Percentiles rank a stretch among this genome's conserved stretches.
phyloP scores from a whole-genome alignment of 2,113 vertebrate species.

The Sinosuthora webbiana region DNA sequence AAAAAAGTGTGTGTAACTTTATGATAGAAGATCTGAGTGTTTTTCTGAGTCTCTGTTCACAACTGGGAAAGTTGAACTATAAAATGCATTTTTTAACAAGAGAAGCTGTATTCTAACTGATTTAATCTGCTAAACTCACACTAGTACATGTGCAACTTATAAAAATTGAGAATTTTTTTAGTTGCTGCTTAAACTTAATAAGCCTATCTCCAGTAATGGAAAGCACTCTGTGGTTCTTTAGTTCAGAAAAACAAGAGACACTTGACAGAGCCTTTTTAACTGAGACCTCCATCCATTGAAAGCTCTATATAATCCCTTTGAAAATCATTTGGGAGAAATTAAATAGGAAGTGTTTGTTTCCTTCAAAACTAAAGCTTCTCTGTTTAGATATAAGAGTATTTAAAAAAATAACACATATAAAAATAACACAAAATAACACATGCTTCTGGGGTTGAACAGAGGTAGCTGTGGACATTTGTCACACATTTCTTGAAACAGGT shows the following conservation, averaged over 20 bases:
- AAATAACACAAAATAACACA: neutral
- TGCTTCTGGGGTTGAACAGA: neutral
- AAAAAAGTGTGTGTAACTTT: neutral
- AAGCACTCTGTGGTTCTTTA: neutral
- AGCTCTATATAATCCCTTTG: neutral
- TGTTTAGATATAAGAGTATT: neutral
- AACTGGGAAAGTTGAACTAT: neutral
- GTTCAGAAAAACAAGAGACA: neutral
- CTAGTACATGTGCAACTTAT: neutral
- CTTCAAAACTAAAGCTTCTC: neutral
- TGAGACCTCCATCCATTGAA: neutral
- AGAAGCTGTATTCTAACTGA: neutral
- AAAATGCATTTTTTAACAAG: neutral
- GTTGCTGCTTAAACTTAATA: neutral
- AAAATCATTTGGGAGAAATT: neutral
- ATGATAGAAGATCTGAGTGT: neutral
- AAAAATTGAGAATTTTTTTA: neutral
- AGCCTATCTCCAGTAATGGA: neutral
- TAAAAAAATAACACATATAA: neutral
- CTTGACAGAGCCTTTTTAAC: neutral
- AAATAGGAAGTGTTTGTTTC: neutral
- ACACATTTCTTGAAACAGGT: neutral
- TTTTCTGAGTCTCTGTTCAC: neutral
- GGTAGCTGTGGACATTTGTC: neutral
- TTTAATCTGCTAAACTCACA: neutral